phyloP scores from a whole-genome alignment of 2,888 invertebrate genomes.

The Gortyna flavago region DNA sequence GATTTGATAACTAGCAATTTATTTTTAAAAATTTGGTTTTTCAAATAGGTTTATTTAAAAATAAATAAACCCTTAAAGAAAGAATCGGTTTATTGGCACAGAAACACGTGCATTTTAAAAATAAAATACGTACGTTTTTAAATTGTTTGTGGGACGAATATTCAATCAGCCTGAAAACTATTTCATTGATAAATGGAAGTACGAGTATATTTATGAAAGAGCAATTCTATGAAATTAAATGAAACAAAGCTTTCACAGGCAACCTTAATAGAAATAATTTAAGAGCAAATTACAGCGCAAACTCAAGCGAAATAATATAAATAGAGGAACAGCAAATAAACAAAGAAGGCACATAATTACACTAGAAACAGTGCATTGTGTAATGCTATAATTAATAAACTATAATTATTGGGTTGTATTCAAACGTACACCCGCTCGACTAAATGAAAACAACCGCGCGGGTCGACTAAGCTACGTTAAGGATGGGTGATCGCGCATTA shows the following conservation, averaged over 20 bases:
- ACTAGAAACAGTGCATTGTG: neutral
- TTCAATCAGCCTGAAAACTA: neutral
- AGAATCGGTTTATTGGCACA: too few species aligned
- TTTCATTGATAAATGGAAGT: neutral
- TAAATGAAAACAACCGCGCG: too few species aligned
- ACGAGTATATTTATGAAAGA: neutral
- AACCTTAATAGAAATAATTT: too few species aligned
- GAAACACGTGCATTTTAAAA: too few species aligned
- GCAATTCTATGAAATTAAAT: neutral
- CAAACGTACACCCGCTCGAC: neutral
- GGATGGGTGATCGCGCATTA: neutral
- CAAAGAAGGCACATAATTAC: constrained; percentile 6
- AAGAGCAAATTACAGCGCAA: neutral
- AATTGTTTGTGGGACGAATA: neutral
- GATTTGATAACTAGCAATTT: too few species aligned
- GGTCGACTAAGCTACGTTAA: neutral
- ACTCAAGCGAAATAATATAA: neutral
- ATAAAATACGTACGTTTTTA: neutral
- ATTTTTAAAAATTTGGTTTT: too few species aligned
- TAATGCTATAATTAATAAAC: neutral
- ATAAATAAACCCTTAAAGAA: too few species aligned
- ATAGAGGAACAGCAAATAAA: neutral
- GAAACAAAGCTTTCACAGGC: too few species aligned
- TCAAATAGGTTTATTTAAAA: too few species aligned
- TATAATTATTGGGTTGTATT: neutral